phyloP scores from a whole-genome alignment of 2,888 invertebrate species.

The Drosophila borborema region DNA sequence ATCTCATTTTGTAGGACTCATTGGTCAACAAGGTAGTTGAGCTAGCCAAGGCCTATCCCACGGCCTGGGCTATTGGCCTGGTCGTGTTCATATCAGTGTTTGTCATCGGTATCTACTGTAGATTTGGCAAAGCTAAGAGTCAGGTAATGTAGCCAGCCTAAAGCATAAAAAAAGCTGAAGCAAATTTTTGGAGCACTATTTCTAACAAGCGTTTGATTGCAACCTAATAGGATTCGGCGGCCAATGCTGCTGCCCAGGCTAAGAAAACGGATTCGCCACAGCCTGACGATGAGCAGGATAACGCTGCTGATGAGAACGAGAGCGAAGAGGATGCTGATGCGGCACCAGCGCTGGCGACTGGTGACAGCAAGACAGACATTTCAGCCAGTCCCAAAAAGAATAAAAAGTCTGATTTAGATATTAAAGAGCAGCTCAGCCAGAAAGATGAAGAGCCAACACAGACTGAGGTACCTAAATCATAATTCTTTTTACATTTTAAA shows the following conservation, averaged over 20 bases:
- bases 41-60: slow-evolving; percentile 93
- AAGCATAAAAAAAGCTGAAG: neutral
- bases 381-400: slow-evolving; percentile 81
- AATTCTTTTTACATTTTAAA: too few species aligned
- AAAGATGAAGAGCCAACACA: slow-evolving; percentile 70
- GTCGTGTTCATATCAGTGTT: slow-evolving; percentile 91
- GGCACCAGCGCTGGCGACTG: slow-evolving; percentile 42
- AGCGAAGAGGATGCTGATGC: slow-evolving; percentile 57
- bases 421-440: slow-evolving; percentile 65
- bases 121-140: slow-evolving; percentile 71
- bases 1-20: slow-evolving; percentile 89
- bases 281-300: slow-evolving; percentile 86
- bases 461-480: slow-evolving; percentile 71
- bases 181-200: neutral
- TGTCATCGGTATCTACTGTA: slow-evolving; percentile 87
- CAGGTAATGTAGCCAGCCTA: slow-evolving; percentile 85
- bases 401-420: slow-evolving; percentile 85
- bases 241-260: slow-evolving; percentile 85
- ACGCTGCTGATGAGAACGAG: slow-evolving; percentile 53
- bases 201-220: neutral
- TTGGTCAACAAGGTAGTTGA: slow-evolving; percentile 90
- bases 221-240: slow-evolving; percentile 84
- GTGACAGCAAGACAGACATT: slow-evolving; percentile 54
- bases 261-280: slow-evolving; percentile 91
- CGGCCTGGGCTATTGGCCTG: slow-evolving; percentile 94